Evolutionary conservation across 2,797 vertebrate genomes (phyloP), one percentile per base, ranked within the genome.

Genomic region (Crax fasciolata): DNA sequence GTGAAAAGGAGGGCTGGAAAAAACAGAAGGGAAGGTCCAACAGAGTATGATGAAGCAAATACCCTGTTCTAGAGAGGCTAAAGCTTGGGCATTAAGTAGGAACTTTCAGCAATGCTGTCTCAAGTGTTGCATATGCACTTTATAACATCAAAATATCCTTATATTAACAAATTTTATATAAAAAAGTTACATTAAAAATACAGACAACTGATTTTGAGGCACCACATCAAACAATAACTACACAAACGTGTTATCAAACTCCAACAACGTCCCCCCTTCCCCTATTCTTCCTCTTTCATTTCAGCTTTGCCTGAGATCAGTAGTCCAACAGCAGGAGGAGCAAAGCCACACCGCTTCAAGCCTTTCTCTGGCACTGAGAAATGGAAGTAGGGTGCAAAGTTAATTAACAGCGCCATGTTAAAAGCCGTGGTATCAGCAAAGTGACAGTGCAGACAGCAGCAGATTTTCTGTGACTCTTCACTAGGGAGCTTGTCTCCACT

Each of bases 391-490:
- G 21, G 32, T 62, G 76, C 38, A 55, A 75, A 86, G 46, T 44
- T 92, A 96, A 93, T 91, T 90, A 86, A 91, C 25, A 95, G 30
- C 11, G 30, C 3, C 2, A 39, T 58, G 75, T 67, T 57, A 81
- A 91, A 92, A 95, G 51, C 91, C 66, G 48, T 57, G 35, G 13
- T 66, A 88, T 81, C 93, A 86, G 77, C 76, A 84, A 93, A 81
- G 27, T 0, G 1, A 89, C 93, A 67, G 55, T 49, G 85, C 70
- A 86, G 76, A 94, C 30, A 68, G 70, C 72, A 91, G 94, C 90
- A 94, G 58, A 91, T 84, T 86, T 90, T 92, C 77, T 52, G 39
- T 54, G 82, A 91, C 72, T 89, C 52, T 66, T 58, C 51, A 48
- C 10, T 20, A 52, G 38, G 72, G 73, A 89, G 61, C 18, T 65